phyloP scores from a whole-genome alignment of 2,113 vertebrate species.

The Semnornis frantzii region DNA sequence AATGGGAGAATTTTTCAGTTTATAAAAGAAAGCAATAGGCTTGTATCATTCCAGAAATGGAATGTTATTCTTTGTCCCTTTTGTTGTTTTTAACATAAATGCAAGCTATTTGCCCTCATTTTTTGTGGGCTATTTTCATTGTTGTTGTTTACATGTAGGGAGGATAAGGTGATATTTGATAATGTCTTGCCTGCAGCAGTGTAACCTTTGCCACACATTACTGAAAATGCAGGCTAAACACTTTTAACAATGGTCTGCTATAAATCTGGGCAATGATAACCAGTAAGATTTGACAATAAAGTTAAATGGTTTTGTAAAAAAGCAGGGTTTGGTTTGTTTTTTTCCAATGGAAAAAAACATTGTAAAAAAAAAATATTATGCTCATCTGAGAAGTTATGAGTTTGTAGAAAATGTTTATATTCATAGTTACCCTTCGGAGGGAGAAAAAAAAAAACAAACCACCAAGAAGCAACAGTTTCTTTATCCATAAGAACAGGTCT shows the following conservation, averaged over 20 bases:
- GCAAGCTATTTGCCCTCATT: not conserved
- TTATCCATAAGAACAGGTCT: not conserved
- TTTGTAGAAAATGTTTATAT: not conserved
- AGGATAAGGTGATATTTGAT: not conserved
- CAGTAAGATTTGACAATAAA: not conserved
- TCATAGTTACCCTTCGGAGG: not conserved
- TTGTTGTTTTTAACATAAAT: not conserved
- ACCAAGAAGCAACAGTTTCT: not conserved
- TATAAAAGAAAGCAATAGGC: not conserved
- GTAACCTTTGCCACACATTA: constrained; percentile 9
- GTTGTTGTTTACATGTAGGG: not conserved
- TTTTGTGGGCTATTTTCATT: not conserved
- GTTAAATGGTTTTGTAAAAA: not conserved
- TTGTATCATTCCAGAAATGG: not conserved
- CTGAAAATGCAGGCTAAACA: constrained; percentile 6
- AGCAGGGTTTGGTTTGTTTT: no score
- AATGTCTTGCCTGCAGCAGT: not conserved
- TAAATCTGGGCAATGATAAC: not conserved
- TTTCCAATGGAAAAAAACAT: not conserved
- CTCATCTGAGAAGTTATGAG: not conserved
- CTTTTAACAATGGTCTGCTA: not conserved
- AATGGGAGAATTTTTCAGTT: not conserved
- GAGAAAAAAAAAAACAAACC: not conserved
- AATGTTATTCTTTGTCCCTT: not conserved
- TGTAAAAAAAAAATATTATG: not conserved